Evolutionary conservation across 2,797 vertebrate genomes (phyloP), one percentile per base, ranked within the genome.

Genomic region (Xiphorhynchus erythropygius): DNA sequence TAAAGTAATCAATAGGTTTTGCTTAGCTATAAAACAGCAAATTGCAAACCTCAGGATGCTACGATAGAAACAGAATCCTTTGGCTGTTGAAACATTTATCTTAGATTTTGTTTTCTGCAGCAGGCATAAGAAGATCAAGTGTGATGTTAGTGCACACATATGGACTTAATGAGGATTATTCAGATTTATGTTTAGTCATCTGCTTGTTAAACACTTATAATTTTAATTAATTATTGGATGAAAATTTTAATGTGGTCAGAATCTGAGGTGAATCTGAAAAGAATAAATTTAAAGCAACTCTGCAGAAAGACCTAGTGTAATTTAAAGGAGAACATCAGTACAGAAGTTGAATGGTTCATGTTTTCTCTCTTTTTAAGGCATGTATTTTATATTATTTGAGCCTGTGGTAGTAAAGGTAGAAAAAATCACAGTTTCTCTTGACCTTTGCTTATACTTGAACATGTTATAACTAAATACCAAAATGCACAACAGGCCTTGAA

Each of bases 261-360:
- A 82, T 62, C 35, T 64, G 49, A 78, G 53, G 44, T 89, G 42
- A 56, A 70, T 74, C 39, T 74, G 67, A 73, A 87, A 28, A 73
- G 55, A 91, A 73, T 25, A 92, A 85, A 87, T 84, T 78, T 67
- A 46, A 70, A 76, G 59, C 21, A 89, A 37, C 18, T 90, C 60
- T 80, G 68, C 67, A 93, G 80, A 35, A 37, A 90, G 19, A 65
- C 50, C 53, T 59, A 28, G 32, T 76, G 65, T 87, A 86, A 93
- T 88, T 92, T 71, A 79, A 81, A 88, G 1, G 13, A 84, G 50
- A 86, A 71, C 37, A 41, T 62, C 46, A 62, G 70, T 59, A 76
- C 80, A 79, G 78, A 94, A 89, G 90, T 68, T 91, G 87, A 92
- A 79, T 55, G 35, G 78, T 91, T 94, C 83, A 62, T 78, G 49